Base-by-base conservation (phyloP, 1,140 invertebrate species). In the Callitettix versicolor region DNA sequence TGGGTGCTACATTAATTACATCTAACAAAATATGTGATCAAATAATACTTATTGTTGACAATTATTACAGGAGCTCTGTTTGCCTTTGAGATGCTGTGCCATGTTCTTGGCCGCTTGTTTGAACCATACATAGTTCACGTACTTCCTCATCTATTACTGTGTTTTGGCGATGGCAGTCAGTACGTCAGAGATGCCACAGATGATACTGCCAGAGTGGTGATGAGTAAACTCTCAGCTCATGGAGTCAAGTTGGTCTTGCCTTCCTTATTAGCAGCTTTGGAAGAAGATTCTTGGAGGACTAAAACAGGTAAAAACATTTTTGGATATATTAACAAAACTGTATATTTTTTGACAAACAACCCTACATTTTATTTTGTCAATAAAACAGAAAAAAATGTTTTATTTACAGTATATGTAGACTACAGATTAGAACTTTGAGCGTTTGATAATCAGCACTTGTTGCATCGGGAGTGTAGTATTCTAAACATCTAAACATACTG, bases 41-140 rank as follows among this genome's bases (percentile, higher is more conserved):
- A n/a, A n/a, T n/a, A n/a, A n/a, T n/a, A n/a, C n/a, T n/a, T n/a
- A n/a, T n/a, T n/a, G n/a, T n/a, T n/a, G n/a, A n/a, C n/a, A n/a
- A n/a, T 48, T 20, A 43, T 60, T 62, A 49, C 68, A 85, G 84
- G 95, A 53, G 93, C 95, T 1, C 70, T 99, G 18, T 94, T 99
- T 75, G 95, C 93, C 1, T 93, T 98, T 75, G 95, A 98, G 74
- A 94, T 97, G 83, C 73, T 99, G 14, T 98, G 92, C 69, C 85
- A 84, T 58, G 93, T 95, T 78, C 75, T 98, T 60, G 95, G 95
- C 0, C 82, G 94, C 55, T 73, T 98, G 34, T 99, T 99, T 74
- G 97, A 99, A 69, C 96, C 96, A 0, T 99, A 99, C 71, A 93
- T 99, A 58, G 91, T 99, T 30, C 91, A 98, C 68, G 90, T 98